Base-by-base conservation (phyloP, 2,888 invertebrate species). In the Sarcophaga caerulescens region DNA sequence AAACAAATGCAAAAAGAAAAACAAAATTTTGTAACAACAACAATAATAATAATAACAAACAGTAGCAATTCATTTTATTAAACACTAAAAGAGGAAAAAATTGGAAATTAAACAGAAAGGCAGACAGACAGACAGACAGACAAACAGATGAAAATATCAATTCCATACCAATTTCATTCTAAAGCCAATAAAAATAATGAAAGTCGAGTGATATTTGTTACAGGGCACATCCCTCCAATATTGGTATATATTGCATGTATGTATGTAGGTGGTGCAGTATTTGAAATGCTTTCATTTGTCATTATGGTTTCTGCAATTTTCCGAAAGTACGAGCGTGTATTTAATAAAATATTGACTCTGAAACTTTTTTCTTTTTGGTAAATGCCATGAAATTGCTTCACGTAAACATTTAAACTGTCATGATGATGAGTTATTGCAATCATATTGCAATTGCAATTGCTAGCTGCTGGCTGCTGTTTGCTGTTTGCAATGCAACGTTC, bases 1-100 rank as follows among this genome's bases (percentile, higher is more conserved):
- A 74, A 84, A 84, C 74, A 84, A 84, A 69, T 84, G 45, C 60
- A 59, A 77, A 81, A 59, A 11, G 23, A 74, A 63, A 45, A 23
- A 47, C 17, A 21, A 44, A 1, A 65, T 77, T 76, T 69, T 66
- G 47, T 21, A 71, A 76, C 70, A 76, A 65, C 75, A 81, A 81
- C 65, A 35, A n/a, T 44, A 70, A 52, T 44, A 80, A 52, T 71
- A 69, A 70, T 59, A n/a, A 47, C 52, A 75, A 82, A 75, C 79
- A 71, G 10, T 65, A 59, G 52, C 25, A 44, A 19, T 19, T 63
- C 35, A 71, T 21, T 65, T 52, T 52, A 12, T 52, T 52, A 52
- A 52, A 52, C 52, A 52, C 14, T 17, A 52, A 21, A 47, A 62
- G 45, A 60, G 35, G 19, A 19, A 47, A 47, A 60, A 65, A 11